Percentiles rank a stretch among this genome's conserved stretches.
Conservation (phyloP, 2,113 vertebrate species). For the Carollia perspicillata region DNA sequence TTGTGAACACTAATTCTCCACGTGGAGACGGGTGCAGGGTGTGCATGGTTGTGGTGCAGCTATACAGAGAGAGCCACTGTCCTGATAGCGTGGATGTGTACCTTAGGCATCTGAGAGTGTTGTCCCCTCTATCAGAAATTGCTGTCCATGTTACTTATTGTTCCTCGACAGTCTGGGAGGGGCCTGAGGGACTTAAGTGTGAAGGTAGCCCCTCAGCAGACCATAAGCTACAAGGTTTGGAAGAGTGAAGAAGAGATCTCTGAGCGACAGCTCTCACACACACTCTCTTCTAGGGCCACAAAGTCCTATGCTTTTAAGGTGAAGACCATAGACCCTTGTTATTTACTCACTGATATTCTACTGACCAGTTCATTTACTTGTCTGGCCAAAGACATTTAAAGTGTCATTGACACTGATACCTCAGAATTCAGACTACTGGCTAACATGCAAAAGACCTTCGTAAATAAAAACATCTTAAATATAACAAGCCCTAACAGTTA, state of each 20-base stretch:
- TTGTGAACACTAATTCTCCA: rapidly evolving
- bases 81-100: rapidly evolving
- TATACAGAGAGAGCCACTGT: rapidly evolving
- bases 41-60: rapidly evolving
- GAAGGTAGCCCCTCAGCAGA: neutral
- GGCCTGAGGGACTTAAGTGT: neutral
- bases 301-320: neutral
- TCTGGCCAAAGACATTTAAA: neutral
- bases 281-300: neutral
- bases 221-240: neutral
- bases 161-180: neutral
- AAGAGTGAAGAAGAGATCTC: neutral
- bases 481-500: neutral
- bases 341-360: neutral
- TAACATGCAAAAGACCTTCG: neutral
- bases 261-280: neutral
- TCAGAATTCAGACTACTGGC: neutral
- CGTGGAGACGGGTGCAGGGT: neutral
- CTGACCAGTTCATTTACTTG: neutral
- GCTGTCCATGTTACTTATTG: neutral
- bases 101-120: neutral
- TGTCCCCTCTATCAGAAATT: neutral
- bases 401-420: neutral
- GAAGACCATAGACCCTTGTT: neutral
- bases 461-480: neutral